Evolutionary conservation across 2,797 vertebrate genomes (phyloP), one percentile per base, ranked within the genome.

Genomic region (Enteromius fasciolatus): DNA sequence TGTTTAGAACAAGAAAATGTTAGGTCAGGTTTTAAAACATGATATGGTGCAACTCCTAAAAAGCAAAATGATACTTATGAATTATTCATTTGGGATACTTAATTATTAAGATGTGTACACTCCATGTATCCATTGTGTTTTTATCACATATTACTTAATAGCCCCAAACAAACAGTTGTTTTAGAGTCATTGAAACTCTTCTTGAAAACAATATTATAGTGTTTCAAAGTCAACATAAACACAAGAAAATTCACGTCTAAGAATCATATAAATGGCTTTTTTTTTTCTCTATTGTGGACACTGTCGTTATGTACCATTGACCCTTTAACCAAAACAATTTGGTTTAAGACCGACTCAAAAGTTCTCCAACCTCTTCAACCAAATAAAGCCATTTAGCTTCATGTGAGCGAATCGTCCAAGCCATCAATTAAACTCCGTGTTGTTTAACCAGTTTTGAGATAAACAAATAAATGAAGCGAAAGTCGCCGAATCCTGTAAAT

Each of bases 401-500:
- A 74, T 4, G 10, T 44, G 7, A 77, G 66, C 10, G n/a, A 57
- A 75, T 78, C 57, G 31, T 48, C 39, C 81, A 20, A 23, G 12
- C 52, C 50, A 46, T 28, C 74, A 68, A 68, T 36, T 72, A 83
- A 78, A 46, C 23, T 54, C 18, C 18, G 41, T 77, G 54, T 54
- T 59, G 76, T 66, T 78, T 73, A 73, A 77, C 59, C 74, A 76
- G 57, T 84, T 54, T 80, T 18, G 8, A 44, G 48, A 83, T n/a
- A 82, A 86, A 81, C 18, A 82, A 75, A 84, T 39, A 84, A 78
- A 80, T 52, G 17, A 48, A 41, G 18, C 14, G 18, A 67, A 80
- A 70, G 17, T 41, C 68, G 39, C 41, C 76, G 78, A 80, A 84
- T 74, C 79, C 74, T 83, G 67, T 78, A 83, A 88, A 86, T 72